phyloP scores from a whole-genome alignment of 2,797 vertebrate genomes.

The Cygnus olor region DNA sequence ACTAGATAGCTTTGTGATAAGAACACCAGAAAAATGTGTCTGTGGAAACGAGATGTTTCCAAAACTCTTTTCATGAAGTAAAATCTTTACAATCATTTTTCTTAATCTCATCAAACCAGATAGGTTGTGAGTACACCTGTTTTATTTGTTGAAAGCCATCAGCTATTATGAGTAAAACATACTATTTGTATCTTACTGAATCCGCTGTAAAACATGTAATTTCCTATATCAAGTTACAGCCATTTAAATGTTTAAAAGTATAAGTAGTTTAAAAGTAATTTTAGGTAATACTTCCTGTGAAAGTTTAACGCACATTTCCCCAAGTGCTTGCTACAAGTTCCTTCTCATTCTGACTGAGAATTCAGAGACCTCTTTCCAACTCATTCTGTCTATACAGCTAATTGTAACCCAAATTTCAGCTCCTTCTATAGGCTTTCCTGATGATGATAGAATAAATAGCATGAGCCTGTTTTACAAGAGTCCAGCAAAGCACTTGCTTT shows the following conservation, averaged over 20 bases:
- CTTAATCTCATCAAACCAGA: neutral
- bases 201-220: neutral
- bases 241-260: neutral
- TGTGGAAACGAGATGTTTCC: neutral
- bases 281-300: neutral
- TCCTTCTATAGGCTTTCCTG: neutral
- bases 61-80: neutral
- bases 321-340: neutral
- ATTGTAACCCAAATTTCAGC: neutral
- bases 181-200: neutral
- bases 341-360: neutral
- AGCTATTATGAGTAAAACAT: neutral
- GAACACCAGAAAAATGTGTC: neutral
- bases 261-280: neutral
- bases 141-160: neutral
- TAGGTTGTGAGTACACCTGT: neutral
- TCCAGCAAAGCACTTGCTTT: neutral
- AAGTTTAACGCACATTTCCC: neutral
- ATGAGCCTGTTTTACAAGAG: neutral
- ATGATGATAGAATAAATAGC: neutral
- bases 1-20: neutral
- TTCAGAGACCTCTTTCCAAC: neutral
- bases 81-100: neutral
- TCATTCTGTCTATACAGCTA: neutral
- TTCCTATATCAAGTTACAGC: neutral